Evolutionary conservation across 2,888 invertebrate species (phyloP).

Genomic region (Nephrotoma flavescens): DNA sequence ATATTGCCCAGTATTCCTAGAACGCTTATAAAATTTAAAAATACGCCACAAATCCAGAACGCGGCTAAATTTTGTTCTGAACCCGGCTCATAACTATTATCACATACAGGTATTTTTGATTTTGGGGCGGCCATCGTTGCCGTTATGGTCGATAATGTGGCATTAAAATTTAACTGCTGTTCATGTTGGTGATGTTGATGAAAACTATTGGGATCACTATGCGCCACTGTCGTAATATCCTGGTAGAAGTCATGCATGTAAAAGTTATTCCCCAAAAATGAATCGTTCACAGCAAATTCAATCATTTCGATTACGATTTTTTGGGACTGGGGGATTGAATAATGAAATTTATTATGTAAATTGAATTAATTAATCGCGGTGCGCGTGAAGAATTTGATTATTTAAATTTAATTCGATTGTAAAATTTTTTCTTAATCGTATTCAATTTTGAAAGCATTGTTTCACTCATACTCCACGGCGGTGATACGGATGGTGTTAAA

Average conservation of each 20-base stretch:
- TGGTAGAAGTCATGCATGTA: background rate
- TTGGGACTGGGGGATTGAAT: too few species aligned
- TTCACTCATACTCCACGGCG: background rate
- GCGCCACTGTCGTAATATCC: background rate
- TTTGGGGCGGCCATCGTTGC: background rate
- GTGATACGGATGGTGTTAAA: background rate
- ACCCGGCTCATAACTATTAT: constrained; percentile 19
- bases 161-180: background rate
- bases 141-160: background rate
- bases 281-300: background rate
- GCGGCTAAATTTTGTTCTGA: constrained; percentile 40
- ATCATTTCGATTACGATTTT: background rate
- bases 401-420: background rate
- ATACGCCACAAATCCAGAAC: constrained; percentile 68
- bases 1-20: constrained; percentile 82
- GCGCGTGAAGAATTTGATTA: background rate
- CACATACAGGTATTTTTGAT: background rate
- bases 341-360: background rate
- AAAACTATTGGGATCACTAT: background rate
- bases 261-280: background rate
- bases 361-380: background rate
- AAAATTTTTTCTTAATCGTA: background rate
- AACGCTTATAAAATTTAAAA: constrained; percentile 64
- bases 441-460: background rate
- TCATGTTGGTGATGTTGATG: background rate